These are phyloP conservation scores for Mormyrops attenuatus DNA, from an alignment of 2,797 vertebrate genomes.

Conservation along the genomic window DNA sequence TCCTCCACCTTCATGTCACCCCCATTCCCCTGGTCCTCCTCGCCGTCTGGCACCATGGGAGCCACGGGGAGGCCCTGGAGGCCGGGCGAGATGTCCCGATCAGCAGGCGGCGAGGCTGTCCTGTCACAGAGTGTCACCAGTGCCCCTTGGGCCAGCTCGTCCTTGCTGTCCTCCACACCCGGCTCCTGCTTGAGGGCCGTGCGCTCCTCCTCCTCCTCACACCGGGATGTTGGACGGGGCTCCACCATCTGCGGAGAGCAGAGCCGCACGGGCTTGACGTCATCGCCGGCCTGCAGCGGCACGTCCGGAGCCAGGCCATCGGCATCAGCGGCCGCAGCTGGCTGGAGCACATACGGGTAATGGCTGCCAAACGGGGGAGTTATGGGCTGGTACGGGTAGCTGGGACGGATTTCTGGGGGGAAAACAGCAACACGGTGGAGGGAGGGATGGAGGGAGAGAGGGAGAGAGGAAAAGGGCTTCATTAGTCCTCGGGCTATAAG, in stretches of 20 bases:
- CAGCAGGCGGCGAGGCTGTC: conserved; percentile 35
- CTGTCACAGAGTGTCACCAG: conserved; percentile 48
- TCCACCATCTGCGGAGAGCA: conserved; percentile 64
- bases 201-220: conserved; percentile 47
- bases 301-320: conserved; percentile 67
- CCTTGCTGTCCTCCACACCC: conserved; percentile 57
- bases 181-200: conserved; percentile 71
- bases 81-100: conserved; percentile 38
- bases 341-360: conserved; percentile 77
- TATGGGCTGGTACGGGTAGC: conserved; percentile 81
- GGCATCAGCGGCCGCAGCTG: conserved; percentile 61
- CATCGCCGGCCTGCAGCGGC: conserved; percentile 59
- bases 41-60: background rate
- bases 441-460: background rate
- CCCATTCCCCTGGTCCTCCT: conserved; percentile 46
- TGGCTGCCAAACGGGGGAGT: conserved; percentile 75
- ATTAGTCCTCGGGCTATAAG: background rate
- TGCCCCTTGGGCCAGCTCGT: conserved; percentile 47
- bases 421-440: background rate
- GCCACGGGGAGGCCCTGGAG: conserved; percentile 27
- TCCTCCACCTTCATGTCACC: conserved; percentile 54
- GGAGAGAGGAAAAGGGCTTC: conserved; percentile 3
- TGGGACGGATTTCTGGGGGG: conserved; percentile 72
- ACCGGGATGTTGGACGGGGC: conserved; percentile 46
- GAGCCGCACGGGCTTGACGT: conserved; percentile 72